Evolutionary conservation across 2,888 invertebrate species (phyloP).

Genomic region (Adelognathus sp.): DNA sequence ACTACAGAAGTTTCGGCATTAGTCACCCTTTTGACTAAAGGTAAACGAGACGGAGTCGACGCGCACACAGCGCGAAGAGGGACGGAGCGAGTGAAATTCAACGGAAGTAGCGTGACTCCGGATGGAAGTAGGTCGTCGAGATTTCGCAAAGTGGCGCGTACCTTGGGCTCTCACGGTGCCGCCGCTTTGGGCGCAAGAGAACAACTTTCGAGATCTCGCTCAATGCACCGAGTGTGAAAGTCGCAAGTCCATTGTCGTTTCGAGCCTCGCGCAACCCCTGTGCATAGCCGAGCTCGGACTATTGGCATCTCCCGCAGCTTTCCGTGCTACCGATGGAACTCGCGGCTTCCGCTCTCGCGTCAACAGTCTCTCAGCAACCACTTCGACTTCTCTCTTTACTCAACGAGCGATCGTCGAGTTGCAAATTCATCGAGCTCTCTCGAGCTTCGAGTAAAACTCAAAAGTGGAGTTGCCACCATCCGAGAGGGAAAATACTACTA

Average conservation of each 20-base stretch:
- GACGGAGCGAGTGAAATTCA: slow-evolving; percentile 3
- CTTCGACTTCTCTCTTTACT: not conserved
- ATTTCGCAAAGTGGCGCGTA: slow-evolving; percentile 47
- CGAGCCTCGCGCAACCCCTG: slow-evolving; percentile 1
- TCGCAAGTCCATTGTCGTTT: slow-evolving; percentile 42
- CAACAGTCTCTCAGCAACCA: not conserved
- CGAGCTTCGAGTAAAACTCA: not conserved
- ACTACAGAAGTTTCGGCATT: slow-evolving; percentile 39
- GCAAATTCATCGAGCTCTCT: slow-evolving; percentile 2
- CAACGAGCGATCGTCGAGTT: not conserved
- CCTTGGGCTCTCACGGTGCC: slow-evolving; percentile 7
- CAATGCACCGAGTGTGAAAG: slow-evolving; percentile 19
- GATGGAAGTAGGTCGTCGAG: slow-evolving; percentile 50
- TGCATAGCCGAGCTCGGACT: not conserved
- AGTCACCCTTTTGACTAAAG: slow-evolving; percentile 42
- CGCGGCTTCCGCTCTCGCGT: not conserved
- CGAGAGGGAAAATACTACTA: too few relatives aligned
- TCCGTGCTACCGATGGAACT: not conserved
- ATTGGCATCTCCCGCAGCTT: slow-evolving; percentile 5
- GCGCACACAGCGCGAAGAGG: not conserved
- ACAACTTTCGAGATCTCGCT: slow-evolving; percentile 51
- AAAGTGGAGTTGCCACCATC: too few relatives aligned
- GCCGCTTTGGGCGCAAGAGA: slow-evolving; percentile 30
- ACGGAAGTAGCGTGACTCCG: slow-evolving; percentile 22
- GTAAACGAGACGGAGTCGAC: slow-evolving; percentile 22